These are phyloP conservation scores for Ranitomeya imitator DNA, from an alignment of 2,113 vertebrate species.

Conservation along the genomic window DNA sequence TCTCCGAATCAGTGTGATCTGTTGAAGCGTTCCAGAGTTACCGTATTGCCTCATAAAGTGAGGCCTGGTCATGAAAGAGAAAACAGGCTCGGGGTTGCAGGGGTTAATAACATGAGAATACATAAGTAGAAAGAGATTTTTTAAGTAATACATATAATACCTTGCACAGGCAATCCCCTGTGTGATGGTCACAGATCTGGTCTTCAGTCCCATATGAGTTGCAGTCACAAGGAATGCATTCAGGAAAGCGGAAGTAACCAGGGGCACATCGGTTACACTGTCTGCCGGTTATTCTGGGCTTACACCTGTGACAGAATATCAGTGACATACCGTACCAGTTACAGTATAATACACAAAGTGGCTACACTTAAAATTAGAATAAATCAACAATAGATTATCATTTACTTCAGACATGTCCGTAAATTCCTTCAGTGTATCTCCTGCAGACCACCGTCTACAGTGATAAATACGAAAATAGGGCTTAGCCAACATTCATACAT, in stretches of 20 bases:
- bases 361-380: neutral
- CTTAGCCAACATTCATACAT: no score
- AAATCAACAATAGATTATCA: neutral
- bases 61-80: no score
- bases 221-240: conserved; percentile 83
- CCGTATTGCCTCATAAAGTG: no score
- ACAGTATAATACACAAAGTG: neutral
- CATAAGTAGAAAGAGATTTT: neutral
- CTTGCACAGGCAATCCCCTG: conserved; percentile 90
- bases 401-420: neutral
- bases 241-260: conserved; percentile 83
- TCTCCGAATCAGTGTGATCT: no score
- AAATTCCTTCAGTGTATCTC: neutral
- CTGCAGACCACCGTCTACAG: no score
- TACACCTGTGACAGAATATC: conserved; percentile 75
- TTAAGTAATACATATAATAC: conserved; percentile 65
- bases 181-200: conserved; percentile 79
- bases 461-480: no score
- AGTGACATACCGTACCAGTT: no score
- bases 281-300: conserved; percentile 79
- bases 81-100: no score
- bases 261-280: conserved; percentile 83
- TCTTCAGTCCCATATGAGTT: conserved; percentile 76
- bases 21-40: no score
- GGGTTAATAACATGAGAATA: neutral